Conservation (phyloP, 2,113 vertebrate genomes). For the Axis porcinus region DNA sequence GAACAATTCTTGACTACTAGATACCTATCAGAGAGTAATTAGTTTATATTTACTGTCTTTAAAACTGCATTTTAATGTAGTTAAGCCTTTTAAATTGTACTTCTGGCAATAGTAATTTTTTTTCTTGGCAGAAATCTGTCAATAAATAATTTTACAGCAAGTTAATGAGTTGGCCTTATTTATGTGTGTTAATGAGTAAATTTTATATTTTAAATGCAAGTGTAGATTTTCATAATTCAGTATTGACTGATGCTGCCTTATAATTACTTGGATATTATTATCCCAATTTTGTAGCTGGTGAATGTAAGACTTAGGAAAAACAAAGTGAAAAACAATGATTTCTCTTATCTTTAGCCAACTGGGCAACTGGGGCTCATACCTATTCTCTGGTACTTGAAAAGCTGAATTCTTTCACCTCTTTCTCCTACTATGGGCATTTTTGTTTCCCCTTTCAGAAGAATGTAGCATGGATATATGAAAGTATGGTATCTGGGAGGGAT, state of each 20-base stretch:
- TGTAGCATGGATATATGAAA: background rate
- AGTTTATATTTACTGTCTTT: background rate
- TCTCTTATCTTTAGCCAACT: background rate
- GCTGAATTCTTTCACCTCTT: background rate
- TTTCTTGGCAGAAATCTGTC: background rate
- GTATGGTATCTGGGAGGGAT: background rate
- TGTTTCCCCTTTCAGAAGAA: fast-evolving
- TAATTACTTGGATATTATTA: background rate
- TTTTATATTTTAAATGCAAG: background rate
- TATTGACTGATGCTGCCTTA: background rate
- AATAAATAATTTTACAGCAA: background rate
- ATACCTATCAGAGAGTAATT: background rate
- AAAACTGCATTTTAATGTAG: background rate
- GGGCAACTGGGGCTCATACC: fast-evolving
- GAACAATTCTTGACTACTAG: background rate
- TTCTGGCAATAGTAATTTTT: background rate
- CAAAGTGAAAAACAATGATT: background rate
- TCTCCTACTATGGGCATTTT: background rate
- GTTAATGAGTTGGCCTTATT: background rate
- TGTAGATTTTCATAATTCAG: background rate
- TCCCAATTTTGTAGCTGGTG: background rate
- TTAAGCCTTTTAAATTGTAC: background rate
- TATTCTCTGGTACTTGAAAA: background rate
- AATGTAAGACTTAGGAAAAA: background rate
- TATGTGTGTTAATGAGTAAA: background rate